Evolutionary conservation across 1,140 invertebrate species (phyloP).

Genomic region (Pteromalus puparum): DNA sequence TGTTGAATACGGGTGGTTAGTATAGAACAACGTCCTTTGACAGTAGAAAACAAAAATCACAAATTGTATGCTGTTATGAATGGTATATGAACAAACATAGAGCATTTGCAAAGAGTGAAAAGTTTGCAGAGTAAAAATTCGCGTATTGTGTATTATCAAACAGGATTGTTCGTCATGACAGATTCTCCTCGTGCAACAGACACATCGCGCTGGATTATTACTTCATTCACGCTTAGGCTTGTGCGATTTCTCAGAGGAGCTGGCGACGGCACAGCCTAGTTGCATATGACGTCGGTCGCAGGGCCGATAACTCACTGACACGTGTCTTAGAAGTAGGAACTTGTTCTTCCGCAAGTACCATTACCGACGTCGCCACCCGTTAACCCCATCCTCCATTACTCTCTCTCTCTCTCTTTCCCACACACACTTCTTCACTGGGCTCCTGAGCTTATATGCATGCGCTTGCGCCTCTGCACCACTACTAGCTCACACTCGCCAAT

Average conservation of each 20-base stretch:
- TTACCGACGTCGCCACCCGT: neutral
- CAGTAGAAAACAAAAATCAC: no score
- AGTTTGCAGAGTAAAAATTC: neutral
- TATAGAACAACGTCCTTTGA: no score
- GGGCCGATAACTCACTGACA: neutral
- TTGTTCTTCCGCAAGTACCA: slow-evolving; percentile 1
- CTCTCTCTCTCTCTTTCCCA: neutral
- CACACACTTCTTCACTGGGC: no score
- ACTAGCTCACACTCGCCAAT: neutral
- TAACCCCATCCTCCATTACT: neutral
- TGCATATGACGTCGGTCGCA: slow-evolving; percentile 2
- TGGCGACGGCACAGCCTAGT: neutral
- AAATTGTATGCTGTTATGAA: no score
- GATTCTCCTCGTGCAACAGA: neutral
- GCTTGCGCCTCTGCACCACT: neutral
- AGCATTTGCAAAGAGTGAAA: no score
- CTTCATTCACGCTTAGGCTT: neutral
- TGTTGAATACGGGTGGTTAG: no score
- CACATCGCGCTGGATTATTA: neutral
- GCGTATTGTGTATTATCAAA: neutral
- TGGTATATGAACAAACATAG: no score
- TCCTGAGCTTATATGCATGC: neutral
- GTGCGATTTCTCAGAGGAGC: neutral
- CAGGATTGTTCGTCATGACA: neutral
- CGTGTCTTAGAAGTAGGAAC: neutral